These are phyloP conservation scores for Cervus canadensis DNA, from an alignment of 2,113 vertebrate genomes.

Conservation along the genomic window DNA sequence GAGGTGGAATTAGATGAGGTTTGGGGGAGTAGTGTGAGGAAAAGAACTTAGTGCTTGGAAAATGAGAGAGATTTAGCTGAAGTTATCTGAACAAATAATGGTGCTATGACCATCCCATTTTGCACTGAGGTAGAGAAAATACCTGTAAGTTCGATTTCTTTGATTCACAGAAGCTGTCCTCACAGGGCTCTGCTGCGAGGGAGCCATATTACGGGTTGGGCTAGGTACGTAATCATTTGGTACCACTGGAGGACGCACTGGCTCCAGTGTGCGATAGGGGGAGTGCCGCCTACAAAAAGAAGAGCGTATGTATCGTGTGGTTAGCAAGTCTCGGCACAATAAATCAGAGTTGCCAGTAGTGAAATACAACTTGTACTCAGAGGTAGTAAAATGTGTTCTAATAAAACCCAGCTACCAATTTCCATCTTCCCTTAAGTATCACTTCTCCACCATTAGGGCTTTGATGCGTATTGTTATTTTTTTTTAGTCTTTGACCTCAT, in stretches of 20 bases:
- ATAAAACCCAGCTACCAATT: conserved; percentile 49
- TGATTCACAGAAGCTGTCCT: conserved; percentile 98
- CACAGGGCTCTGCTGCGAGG: conserved; percentile 95
- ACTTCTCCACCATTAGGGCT: conserved; percentile 10
- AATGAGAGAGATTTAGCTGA: conserved; percentile 58
- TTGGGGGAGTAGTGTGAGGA: conserved; percentile 65
- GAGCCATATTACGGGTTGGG: conserved; percentile 95
- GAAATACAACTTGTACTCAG: conserved; percentile 57
- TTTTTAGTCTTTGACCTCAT: conserved; percentile 30
- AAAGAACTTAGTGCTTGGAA: conserved; percentile 65
- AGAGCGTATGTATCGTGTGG: conserved; percentile 69
- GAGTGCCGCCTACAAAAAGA: conserved; percentile 94
- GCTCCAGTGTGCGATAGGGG: conserved; percentile 98
- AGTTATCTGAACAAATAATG: conserved; percentile 35
- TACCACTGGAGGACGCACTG: conserved; percentile 98
- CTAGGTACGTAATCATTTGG: conserved; percentile 99
- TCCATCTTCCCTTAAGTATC: conserved; percentile 29
- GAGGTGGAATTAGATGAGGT: conserved; percentile 63
- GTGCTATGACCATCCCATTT: conserved; percentile 56
- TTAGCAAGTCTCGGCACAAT: conserved; percentile 54
- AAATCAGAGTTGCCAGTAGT: conserved; percentile 66
- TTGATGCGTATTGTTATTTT: neutral
- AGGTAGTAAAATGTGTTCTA: conserved; percentile 48
- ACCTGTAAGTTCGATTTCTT: conserved; percentile 99
- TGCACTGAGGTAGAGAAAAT: conserved; percentile 76